These are phyloP conservation scores for Drosophila grimshawi DNA, from an alignment of 1,140 invertebrate species.

Conservation along the genomic window DNA sequence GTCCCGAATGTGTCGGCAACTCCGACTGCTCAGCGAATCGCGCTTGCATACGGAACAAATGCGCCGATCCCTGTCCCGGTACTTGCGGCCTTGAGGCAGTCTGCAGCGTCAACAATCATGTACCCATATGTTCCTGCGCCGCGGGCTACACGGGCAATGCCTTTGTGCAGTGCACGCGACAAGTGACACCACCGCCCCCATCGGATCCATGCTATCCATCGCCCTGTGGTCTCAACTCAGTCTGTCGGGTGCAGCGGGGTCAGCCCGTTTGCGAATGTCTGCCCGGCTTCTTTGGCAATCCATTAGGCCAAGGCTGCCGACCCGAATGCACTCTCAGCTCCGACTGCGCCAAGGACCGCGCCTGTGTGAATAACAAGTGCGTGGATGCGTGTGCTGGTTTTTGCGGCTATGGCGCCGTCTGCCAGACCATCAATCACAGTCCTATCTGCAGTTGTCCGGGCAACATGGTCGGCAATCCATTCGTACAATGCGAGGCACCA, in stretches of 20 bases:
- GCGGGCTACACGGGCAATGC: slow-evolving; percentile 89
- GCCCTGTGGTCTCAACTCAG: slow-evolving; percentile 90
- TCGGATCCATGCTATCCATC: slow-evolving; percentile 89
- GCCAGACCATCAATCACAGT: slow-evolving; percentile 90
- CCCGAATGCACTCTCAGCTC: slow-evolving; percentile 92
- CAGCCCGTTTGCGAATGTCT: slow-evolving; percentile 89
- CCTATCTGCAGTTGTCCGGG: slow-evolving; percentile 90
- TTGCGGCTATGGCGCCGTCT: slow-evolving; percentile 87
- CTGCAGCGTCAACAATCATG: slow-evolving; percentile 88
- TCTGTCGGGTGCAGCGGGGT: slow-evolving; percentile 87
- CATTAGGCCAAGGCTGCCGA: slow-evolving; percentile 89
- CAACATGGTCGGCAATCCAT: slow-evolving; percentile 89
- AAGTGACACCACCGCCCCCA: slow-evolving; percentile 82
- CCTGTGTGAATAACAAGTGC: slow-evolving; percentile 92
- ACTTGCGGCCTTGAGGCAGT: slow-evolving; percentile 87
- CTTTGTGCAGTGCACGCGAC: slow-evolving; percentile 86
- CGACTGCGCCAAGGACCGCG: slow-evolving; percentile 90
- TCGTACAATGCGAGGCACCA: slow-evolving; percentile 87
- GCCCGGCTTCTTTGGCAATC: slow-evolving; percentile 91
- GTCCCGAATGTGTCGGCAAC: slow-evolving; percentile 87
- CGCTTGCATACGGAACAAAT: slow-evolving; percentile 87
- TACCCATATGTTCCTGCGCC: slow-evolving; percentile 88
- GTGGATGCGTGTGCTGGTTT: slow-evolving; percentile 92
- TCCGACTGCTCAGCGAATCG: slow-evolving; percentile 86
- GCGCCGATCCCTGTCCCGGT: slow-evolving; percentile 87